phyloP scores from a whole-genome alignment of 2,888 invertebrate species.

The Abrostola tripartita region DNA sequence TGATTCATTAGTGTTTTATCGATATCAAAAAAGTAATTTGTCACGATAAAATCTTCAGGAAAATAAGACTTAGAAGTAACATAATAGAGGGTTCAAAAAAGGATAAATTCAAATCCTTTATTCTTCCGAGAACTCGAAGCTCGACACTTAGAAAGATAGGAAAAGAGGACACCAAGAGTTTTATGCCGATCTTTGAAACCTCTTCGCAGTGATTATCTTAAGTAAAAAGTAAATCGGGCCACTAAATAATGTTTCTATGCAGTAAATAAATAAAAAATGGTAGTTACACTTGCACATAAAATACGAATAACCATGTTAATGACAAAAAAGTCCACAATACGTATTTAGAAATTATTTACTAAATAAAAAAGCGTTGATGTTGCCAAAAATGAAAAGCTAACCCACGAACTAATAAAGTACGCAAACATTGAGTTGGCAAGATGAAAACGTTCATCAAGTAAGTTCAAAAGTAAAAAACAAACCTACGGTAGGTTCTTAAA shows the following conservation, averaged over 20 bases:
- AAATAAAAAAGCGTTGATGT: constrained; percentile 18
- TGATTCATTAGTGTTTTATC: too few species aligned
- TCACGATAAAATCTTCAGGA: not conserved
- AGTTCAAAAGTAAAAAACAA: constrained; percentile 18
- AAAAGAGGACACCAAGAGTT: constrained; percentile 34
- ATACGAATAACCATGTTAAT: constrained; percentile 11
- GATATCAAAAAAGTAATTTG: too few species aligned
- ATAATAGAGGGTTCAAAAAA: constrained; percentile 12
- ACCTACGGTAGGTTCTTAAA: constrained; percentile 16
- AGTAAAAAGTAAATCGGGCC: constrained; percentile 28
- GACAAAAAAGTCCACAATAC: constrained; percentile 13
- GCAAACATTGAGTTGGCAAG: constrained; percentile 6
- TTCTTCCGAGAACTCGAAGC: constrained; percentile 28
- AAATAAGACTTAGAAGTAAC: constrained; percentile 3
- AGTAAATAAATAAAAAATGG: not conserved
- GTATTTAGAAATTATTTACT: constrained; percentile 1
- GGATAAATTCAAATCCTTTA: constrained; percentile 38
- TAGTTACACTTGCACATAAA: constrained; percentile 6
- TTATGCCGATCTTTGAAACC: constrained; percentile 31
- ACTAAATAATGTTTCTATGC: constrained; percentile 17
- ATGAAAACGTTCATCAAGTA: constrained; percentile 26
- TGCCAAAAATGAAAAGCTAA: constrained; percentile 25
- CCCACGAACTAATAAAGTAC: constrained; percentile 23
- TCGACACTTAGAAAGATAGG: constrained; percentile 37
- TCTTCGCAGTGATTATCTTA: constrained; percentile 10